Evolutionary conservation across 2,888 invertebrate genomes (phyloP), one percentile per base, ranked within the genome.

Genomic region (Eudasyphora cyanicolor): DNA sequence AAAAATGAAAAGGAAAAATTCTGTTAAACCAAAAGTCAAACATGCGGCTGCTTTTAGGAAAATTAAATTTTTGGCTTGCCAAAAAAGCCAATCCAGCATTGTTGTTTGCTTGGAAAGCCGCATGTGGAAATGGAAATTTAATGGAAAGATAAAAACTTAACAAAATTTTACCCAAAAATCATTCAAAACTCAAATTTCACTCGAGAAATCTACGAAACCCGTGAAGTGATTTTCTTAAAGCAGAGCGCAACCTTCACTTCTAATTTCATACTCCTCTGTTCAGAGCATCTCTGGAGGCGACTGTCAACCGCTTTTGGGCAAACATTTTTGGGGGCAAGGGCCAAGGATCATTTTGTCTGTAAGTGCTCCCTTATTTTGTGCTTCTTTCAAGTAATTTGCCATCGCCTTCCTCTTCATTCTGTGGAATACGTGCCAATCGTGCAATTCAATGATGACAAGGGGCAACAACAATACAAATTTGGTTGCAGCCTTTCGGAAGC

Each of bases 31-130:
- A 71, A 76, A 78, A 38, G 42, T 19, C 67, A 81, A 78, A 78
- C 35, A 76, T 78, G 80, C 78, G 71, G 70, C 45, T 81, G 71
- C 83, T 75, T 78, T 84, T 84, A 84, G 71, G 77, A 78, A 84
- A 78, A 84, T 84, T 84, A 81, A 83, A 84, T 73, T 76, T 81
- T 76, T 49, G 19, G 24, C n/a, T 38, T 67, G 77, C 80, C 76
- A 80, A 83, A 79, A 69, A 77, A 60, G 7, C 49, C 49, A 64
- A 64, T 19, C 21, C n/a, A 35, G 42, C n/a, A 45, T 45, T 1
- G 45, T n/a, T 45, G 12, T n/a, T 14, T n/a, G 51, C 10, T 19
- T 19, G 8, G 19, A 21, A 6, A 7, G 51, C 19, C 10, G 51
- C 21, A 51, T 45, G 21, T 19, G 24, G 51, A 51, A 6, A 51